These are phyloP conservation scores for Ictalurus furcatus DNA, from an alignment of 2,113 vertebrate genomes.

Conservation along the genomic window DNA sequence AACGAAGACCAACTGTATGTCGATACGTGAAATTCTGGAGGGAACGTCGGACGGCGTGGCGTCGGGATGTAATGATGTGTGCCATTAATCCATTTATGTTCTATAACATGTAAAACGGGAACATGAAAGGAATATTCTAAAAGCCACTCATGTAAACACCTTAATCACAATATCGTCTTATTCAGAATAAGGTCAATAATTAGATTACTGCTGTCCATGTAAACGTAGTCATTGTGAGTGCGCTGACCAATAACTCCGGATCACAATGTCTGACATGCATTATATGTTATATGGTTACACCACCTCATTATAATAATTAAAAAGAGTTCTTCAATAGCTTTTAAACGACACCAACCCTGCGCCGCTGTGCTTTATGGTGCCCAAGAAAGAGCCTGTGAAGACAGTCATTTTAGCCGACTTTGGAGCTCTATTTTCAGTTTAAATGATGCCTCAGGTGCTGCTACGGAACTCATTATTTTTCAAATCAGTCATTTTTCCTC, in stretches of 20 bases:
- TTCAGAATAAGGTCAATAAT: too few species aligned
- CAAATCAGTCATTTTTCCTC: not conserved
- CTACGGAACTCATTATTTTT: not conserved
- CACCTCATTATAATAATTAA: not conserved
- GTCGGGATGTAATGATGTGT: too few species aligned
- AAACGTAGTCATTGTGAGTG: not conserved
- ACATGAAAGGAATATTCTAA: too few species aligned
- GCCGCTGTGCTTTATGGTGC: not conserved
- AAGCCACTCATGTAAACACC: too few species aligned
- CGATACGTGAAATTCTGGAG: too few species aligned
- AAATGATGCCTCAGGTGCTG: not conserved
- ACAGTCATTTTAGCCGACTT: not conserved
- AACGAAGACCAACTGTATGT: too few species aligned
- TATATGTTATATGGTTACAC: not conserved
- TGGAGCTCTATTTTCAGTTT: not conserved
- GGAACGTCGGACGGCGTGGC: too few species aligned
- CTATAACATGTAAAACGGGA: too few species aligned
- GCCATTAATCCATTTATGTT: too few species aligned
- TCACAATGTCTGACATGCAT: not conserved
- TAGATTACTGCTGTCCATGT: too few species aligned
- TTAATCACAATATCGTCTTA: too few species aligned
- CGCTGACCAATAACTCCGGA: not conserved
- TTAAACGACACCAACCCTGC: not conserved
- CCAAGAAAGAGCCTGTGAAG: not conserved
- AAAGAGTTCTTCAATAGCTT: not conserved